Evolutionary conservation across 2,113 vertebrate genomes (phyloP), one percentile per base, ranked within the genome.

Genomic region (Lathamus discolor): DNA sequence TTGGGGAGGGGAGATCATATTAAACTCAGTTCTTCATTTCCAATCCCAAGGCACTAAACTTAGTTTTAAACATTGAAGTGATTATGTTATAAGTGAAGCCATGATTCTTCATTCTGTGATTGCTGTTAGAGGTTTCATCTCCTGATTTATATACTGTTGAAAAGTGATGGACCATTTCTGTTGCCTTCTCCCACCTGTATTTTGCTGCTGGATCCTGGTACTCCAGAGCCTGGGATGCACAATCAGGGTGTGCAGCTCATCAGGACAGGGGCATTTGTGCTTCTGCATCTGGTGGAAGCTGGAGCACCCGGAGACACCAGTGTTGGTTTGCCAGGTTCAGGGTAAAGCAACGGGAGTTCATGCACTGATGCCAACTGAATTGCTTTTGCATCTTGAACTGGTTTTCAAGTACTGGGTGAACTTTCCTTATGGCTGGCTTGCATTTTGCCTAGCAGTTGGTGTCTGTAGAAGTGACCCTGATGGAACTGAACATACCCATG

Each of bases 241-340:
- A 14, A 11, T 0, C 2, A 3, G 39, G 24, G 3, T 44, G 4
- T 0, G 10, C 8, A 23, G 13, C 17, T 72, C 4, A 0, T 7
- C 27, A 33, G 29, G 19, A 1, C n/a, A 8, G 73, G 25, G 43
- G 4, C 7, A 1, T 62, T 62, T 16, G 17, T 80, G 62, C 28
- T 76, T 2, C 37, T 63, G 33, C 69, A 44, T 44, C 31, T 46
- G 39, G 31, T 76, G 43, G 22, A 35, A 59, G 1, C 66, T 41
- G 37, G n/a, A 17, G 43, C 54, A n/a, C 19, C 41, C 43, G 67
- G 43, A 59, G 46, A 13, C 13, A 16, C 3, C 4, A 5, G 24
- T 19, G 10, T 4, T 49, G 41, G 8, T 73, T 33, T 20, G 10
- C 2, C 6, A 9, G 4, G 35, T 85, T 37, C 0, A 3, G 22